Conservation (phyloP, 2,113 vertebrate species). For the Malurus cyaneus region DNA sequence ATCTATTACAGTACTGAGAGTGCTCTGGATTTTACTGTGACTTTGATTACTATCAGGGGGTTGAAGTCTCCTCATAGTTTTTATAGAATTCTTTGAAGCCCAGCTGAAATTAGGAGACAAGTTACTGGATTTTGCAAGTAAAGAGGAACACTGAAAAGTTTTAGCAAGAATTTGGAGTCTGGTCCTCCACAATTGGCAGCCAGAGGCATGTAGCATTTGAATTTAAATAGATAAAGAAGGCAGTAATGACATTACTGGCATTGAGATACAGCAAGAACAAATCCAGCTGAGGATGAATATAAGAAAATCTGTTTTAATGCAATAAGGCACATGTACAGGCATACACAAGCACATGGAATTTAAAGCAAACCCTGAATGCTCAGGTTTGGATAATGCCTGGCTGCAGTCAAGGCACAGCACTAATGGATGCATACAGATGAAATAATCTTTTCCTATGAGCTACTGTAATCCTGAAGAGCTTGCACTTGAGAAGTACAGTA, state of each 20-base stretch:
- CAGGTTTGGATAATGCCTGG: background rate
- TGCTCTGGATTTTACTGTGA: background rate
- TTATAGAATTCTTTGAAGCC: background rate
- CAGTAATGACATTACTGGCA: background rate
- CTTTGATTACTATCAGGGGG: background rate
- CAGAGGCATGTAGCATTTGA: background rate
- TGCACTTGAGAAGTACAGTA: background rate
- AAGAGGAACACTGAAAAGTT: background rate
- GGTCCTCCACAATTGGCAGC: background rate
- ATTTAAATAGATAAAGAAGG: background rate
- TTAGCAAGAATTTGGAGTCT: background rate
- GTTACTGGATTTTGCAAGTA: background rate
- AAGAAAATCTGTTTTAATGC: background rate
- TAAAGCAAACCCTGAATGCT: background rate
- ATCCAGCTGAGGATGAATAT: background rate
- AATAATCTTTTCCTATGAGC: background rate
- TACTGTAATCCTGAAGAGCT: background rate
- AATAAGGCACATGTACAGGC: accelerated
- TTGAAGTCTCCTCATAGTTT: background rate
- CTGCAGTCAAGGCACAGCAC: background rate
- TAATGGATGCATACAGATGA: background rate
- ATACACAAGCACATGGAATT: background rate
- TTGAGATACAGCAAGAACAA: background rate
- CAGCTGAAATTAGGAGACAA: background rate
- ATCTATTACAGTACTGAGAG: background rate